Evolutionary conservation across 1,140 invertebrate species (phyloP), one percentile per base, ranked within the genome.

Genomic region (Helicorthomorpha holstii): DNA sequence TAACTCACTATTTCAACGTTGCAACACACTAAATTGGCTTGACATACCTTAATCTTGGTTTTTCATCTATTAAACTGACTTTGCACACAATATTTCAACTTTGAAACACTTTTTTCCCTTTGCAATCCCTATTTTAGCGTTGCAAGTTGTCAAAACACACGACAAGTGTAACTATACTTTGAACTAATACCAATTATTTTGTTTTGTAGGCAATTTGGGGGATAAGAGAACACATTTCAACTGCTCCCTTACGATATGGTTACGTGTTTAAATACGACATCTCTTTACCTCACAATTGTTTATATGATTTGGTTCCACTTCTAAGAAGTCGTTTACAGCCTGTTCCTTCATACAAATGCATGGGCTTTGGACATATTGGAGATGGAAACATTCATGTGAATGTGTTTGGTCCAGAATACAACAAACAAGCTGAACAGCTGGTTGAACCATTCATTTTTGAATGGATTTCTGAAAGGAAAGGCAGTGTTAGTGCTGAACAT

Each of bases 181-280:
- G n/a, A n/a, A n/a, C n/a, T n/a, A n/a, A n/a, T n/a, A n/a, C n/a
- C n/a, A n/a, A n/a, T n/a, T n/a, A n/a, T n/a, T n/a, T n/a, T n/a
- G n/a, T n/a, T n/a, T n/a, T n/a, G n/a, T n/a, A 67, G 61, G 55
- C 63, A 45, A 60, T 74, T 16, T 74, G 73, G 73, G 50, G 57
- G 14, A 47, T 73, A 14, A 57, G 73, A 51, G 94, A 97, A 69
- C 72, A 81, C 53, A 83, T 95, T 16, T 78, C 91, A 0, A 80
- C 83, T 58, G 81, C 79, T 1, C 68, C 88, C n/a, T 63, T 85
- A 49, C 66, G 71, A 21, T 84, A 89, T 60, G 91, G 91, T 2
- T 94, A 93, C 67, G 80, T 84, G 24, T 97, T 92, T 65, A 96
- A 96, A 65, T 97, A 97, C 66, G 94, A 98, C 65, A 75, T 98